Base-by-base conservation (phyloP, 2,113 vertebrate genomes). In the Propithecus coquereli region DNA sequence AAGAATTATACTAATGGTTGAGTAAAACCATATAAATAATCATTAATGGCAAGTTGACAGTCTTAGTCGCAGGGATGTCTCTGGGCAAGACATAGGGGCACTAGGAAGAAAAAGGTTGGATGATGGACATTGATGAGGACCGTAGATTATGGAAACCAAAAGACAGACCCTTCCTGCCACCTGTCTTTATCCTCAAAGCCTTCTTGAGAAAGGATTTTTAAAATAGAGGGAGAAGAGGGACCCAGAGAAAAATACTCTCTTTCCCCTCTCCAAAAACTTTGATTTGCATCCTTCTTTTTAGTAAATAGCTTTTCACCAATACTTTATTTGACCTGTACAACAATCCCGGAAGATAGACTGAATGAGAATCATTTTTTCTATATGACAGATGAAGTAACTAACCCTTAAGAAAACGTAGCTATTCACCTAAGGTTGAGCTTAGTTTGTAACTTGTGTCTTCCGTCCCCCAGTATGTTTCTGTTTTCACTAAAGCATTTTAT, bases 401-500 rank as follows among this genome's bases (percentile, higher is more conserved):
- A 90, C 70, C 40, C 45, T 94, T 18, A 34, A 71, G 73, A 82
- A 94, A 90, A 82, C 74, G 43, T 45, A 95, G 50, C 18, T 43
- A 74, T 81, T 89, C 94, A 45, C 76, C 73, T 94, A 61, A 82
- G 50, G 27, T 84, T 80, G 82, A 76, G 11, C 23, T 87, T 61
- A 52, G 85, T 80, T n/a, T 86, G 30, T 50, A 83, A 70, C 25
- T 76, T 92, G 86, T 9, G 4, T 87, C 70, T 89, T 89, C 68
- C 45, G 22, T 83, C 40, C 90, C 76, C 86, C 18, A 43, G 14
- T 68, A 50, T 82, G n/a, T 87, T 91, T 95, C 83, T 77, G 57
- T 91, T 96, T 95, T 65, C 32, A 84, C 27, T 50, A 74, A 90
- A 34, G 32, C 82, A 96, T 94, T 97, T 97, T 97, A 89, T 96